Evolutionary conservation across 1,140 invertebrate genomes (phyloP).

Genomic region (roundworm (Caenorhabditis elegans)): WBcel235 BX284606.5:16647001-16647500

Average conservation of each 20-base stretch:
- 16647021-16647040: no score
- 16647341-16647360: slow-evolving; percentile 19
- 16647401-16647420: not conserved
- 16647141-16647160: no score
- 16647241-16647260: not conserved
- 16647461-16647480: not conserved
- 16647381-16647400: not conserved
- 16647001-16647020: no score
- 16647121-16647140: no score
- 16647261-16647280: not conserved
- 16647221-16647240: not conserved
- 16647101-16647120: no score
- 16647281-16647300: no score
- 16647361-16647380: not conserved
- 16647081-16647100: no score
- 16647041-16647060: no score
- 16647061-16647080: no score
- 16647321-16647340: slow-evolving; percentile 28
- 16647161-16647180: no score
- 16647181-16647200: not conserved
- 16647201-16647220: slow-evolving; percentile 8
- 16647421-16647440: not conserved
- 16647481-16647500: not conserved
- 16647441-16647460: not conserved
- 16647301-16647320: not conserved